Evolutionary conservation across 2,113 vertebrate genomes (phyloP).

Genomic region (Istiophorus platypterus): DNA sequence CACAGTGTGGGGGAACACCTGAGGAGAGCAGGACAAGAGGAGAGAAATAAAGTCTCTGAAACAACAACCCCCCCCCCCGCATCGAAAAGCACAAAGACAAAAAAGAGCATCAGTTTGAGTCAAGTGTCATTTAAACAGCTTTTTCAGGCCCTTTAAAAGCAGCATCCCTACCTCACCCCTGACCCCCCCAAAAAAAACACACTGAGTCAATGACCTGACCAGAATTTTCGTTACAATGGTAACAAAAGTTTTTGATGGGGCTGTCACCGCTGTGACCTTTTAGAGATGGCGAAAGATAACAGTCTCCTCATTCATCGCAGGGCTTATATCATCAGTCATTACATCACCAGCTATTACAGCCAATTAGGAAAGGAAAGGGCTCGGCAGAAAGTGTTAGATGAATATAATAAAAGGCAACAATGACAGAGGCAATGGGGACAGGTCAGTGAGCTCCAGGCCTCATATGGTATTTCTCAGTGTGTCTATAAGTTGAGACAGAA

Average conservation of each 20-base stretch:
- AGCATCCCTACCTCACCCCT: background rate
- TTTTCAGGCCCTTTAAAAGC: background rate
- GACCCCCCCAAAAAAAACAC: background rate
- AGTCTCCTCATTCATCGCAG: conserved; percentile 34
- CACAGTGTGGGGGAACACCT: conserved; percentile 37
- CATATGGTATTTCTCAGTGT: background rate
- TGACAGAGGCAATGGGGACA: background rate
- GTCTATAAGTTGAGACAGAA: background rate
- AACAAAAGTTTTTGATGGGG: conserved; percentile 43
- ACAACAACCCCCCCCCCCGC: too few relatives aligned
- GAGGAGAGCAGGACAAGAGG: conserved; percentile 16
- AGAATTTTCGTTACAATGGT: conserved; percentile 20
- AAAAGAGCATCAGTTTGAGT: background rate
- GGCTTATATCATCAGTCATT: conserved; percentile 35
- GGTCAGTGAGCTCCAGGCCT: background rate
- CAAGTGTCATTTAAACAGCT: background rate
- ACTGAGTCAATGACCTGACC: conserved; percentile 17
- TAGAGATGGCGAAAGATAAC: conserved; percentile 1
- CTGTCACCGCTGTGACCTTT: background rate
- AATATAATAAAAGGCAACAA: conserved; percentile 6
- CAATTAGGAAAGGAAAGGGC: conserved; percentile 29
- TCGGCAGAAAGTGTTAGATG: background rate
- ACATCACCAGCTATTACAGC: conserved; percentile 11
- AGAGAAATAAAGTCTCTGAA: background rate
- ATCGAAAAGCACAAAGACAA: background rate